phyloP scores from a whole-genome alignment of 1,140 invertebrate species.

The Lepidotrigona ventralis region DNA sequence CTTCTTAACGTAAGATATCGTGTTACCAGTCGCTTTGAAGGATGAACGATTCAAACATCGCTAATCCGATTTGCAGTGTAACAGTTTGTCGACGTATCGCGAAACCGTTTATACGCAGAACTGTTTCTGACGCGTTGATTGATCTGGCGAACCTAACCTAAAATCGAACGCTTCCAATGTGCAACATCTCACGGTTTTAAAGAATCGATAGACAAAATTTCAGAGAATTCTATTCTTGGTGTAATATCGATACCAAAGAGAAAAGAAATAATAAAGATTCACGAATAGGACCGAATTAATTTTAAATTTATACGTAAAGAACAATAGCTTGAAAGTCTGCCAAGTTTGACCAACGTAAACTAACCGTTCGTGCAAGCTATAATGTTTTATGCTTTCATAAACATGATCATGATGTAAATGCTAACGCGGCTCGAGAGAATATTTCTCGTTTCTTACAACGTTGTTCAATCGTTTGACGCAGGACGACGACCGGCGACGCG shows the following conservation, averaged over 20 bases:
- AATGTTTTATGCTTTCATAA: not conserved
- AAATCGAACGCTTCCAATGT: too few relatives aligned
- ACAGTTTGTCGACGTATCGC: not conserved
- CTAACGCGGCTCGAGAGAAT: too few relatives aligned
- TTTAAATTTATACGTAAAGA: slow-evolving; percentile 16
- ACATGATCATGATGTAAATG: not conserved
- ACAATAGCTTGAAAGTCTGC: slow-evolving; percentile 40
- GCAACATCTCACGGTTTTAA: not conserved
- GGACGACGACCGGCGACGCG: slow-evolving; percentile 89
- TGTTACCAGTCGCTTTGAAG: not conserved
- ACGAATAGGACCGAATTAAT: slow-evolving; percentile 3
- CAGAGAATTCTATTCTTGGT: not conserved
- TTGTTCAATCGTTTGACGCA: slow-evolving; percentile 72
- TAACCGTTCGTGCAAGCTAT: not conserved
- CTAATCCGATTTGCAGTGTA: slow-evolving; percentile 1
- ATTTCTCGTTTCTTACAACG: not conserved
- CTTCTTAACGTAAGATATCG: slow-evolving; percentile 85
- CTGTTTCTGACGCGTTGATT: not conserved
- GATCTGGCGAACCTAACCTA: not conserved
- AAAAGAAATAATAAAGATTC: not conserved
- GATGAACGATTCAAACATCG: not conserved
- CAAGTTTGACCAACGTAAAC: slow-evolving; percentile 15
- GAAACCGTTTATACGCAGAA: slow-evolving; percentile 16
- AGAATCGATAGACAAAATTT: not conserved
- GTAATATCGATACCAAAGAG: not conserved